Evolutionary conservation across 2,113 vertebrate species (phyloP).

Genomic region (Hippocampus guttulatus): DNA sequence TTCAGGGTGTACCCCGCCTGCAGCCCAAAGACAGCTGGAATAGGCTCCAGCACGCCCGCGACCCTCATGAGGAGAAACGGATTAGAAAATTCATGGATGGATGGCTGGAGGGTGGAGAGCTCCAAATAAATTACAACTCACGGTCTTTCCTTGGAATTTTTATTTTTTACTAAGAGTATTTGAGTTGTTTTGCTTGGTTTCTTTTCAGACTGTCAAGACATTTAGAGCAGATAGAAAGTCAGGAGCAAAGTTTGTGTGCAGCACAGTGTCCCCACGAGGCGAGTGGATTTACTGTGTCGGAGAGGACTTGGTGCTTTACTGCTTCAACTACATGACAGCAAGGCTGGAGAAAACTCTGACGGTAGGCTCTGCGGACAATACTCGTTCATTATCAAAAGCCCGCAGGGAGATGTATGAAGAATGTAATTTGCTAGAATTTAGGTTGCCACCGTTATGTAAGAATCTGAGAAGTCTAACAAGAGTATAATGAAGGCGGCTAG

Average conservation of each 20-base stretch:
- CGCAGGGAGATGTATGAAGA: neutral
- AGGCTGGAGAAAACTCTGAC: conserved; percentile 95
- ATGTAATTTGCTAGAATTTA: neutral
- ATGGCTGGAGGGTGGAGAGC: too few species aligned
- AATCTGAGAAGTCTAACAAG: neutral
- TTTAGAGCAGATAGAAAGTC: conserved; percentile 92
- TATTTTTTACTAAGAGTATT: neutral
- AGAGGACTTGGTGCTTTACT: conserved; percentile 95
- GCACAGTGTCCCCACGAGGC: conserved; percentile 88
- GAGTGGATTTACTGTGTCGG: conserved; percentile 99
- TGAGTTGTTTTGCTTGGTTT: neutral
- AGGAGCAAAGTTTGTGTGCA: conserved; percentile 91
- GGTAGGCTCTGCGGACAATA: conserved; percentile 41
- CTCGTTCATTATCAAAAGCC: conserved; percentile 11
- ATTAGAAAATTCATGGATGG: too few species aligned
- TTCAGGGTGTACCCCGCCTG: too few species aligned
- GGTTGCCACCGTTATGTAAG: neutral
- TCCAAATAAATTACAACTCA: too few species aligned
- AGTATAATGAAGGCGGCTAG: conserved; percentile 56
- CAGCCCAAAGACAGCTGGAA: too few species aligned
- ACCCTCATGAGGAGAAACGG: too few species aligned
- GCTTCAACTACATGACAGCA: conserved; percentile 89
- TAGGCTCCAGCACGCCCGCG: too few species aligned
- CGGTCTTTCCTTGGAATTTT: too few species aligned
- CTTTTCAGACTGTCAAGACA: conserved; percentile 78